Evolutionary conservation across 2,888 invertebrate genomes (phyloP).

Genomic region (Rotaria magnacalcarata): DNA sequence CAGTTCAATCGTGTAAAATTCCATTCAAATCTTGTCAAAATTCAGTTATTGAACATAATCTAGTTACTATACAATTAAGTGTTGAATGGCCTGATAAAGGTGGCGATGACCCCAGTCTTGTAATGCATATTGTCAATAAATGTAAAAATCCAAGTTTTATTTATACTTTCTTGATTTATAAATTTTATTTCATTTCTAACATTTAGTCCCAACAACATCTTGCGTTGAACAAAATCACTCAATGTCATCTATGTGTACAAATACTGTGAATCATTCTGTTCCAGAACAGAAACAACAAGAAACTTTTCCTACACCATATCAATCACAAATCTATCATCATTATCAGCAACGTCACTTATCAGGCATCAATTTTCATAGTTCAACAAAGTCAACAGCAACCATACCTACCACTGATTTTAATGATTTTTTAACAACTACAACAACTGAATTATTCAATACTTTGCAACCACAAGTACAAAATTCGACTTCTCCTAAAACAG

Average conservation of each 20-base stretch:
- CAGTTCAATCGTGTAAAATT: neutral
- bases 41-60: neutral
- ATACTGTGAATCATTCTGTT: neutral
- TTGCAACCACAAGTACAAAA: neutral
- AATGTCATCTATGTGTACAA: neutral
- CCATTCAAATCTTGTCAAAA: neutral
- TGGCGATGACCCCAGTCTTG: neutral
- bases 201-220: neutral
- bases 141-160: neutral
- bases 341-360: no score
- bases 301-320: neutral
- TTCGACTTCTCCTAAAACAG: neutral
- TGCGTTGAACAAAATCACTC: neutral
- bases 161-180: neutral
- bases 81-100: neutral
- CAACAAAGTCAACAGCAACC: neutral
- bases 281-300: no score
- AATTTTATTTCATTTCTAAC: neutral
- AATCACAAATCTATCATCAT: no score
- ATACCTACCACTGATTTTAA: neutral
- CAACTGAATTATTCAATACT: neutral
- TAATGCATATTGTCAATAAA: neutral
- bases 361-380: no score
- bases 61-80: neutral
- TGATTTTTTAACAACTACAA: neutral